Evolutionary conservation across 1,140 invertebrate genomes (phyloP), one percentile per base, ranked within the genome.

Genomic region (Formica exsecta): DNA sequence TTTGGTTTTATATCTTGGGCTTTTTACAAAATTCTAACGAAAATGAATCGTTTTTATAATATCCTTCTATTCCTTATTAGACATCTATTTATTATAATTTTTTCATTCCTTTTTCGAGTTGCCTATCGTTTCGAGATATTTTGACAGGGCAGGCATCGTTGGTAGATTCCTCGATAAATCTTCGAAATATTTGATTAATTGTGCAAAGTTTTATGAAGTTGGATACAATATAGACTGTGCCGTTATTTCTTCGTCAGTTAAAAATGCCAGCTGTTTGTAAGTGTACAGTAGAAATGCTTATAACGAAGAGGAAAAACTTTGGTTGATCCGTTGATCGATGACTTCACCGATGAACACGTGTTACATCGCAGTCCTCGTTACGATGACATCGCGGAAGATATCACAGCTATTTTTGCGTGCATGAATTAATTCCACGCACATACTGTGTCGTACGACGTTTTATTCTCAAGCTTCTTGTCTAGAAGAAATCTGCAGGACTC

Each of bases 221-320:
- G 25, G 36, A 32, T 51, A 57, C n/a, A 80, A 86, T 79, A 38
- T 0, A 25, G 61, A 13, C 0, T 13, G 16, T 71, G 59, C 88
- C 88, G 88, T 89, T 89, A 89, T 22, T 73, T 61, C 22, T 66
- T 66, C 65, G 76, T 80, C 84, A 25, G 44, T 57, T 83, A 89
- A 86, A 89, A 89, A 89, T 89, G 51, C 73, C 73, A 83, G 77
- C 77, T 62, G 77, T 48, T 86, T 54, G 51, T 59, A 22, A 44
- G 83, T 32, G 73, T 11, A 48, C 29, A 9, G 48, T 13, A 38
- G 16, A 51, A 51, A 51, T 9, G 44, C 11, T 1, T 44, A 1
- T 48, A 48, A 48, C 16, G 16, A 51, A 16, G 48, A 51, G 3
- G 4, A 51, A 3, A 51, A 4, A 51, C 48, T 16, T 74, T 51